These are phyloP conservation scores for Cerceris rybyensis DNA, from an alignment of 2,888 invertebrate species.

Conservation along the genomic window DNA sequence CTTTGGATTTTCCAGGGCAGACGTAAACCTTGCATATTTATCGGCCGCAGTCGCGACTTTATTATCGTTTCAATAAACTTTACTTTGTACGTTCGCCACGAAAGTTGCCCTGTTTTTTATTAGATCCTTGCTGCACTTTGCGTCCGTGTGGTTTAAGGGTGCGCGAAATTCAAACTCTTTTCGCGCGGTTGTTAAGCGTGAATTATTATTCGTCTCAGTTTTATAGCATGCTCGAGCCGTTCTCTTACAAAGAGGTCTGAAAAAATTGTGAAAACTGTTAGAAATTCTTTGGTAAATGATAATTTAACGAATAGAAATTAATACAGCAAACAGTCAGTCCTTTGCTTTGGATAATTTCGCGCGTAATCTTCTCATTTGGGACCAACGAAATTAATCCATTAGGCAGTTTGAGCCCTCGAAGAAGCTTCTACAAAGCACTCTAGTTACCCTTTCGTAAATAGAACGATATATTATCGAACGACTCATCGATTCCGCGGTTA, in stretches of 20 bases:
- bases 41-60: slow-evolving; percentile 13
- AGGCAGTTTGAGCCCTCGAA: slow-evolving; percentile 28
- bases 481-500: slow-evolving; percentile 49
- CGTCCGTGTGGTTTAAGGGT: too few species aligned
- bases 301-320: too few species aligned
- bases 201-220: background rate
- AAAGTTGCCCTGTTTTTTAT: background rate
- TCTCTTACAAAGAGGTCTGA: background rate
- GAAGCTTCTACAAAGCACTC: slow-evolving; percentile 59
- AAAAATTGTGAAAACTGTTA: too few species aligned
- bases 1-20: slow-evolving; percentile 29
- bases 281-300: too few species aligned
- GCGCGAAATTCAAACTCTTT: too few species aligned
- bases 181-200: too few species aligned
- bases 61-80: slow-evolving; percentile 48
- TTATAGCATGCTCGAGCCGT: background rate
- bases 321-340: too few species aligned
- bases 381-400: slow-evolving; percentile 52
- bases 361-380: slow-evolving; percentile 1
- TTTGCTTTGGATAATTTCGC: background rate
- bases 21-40: slow-evolving; percentile 5
- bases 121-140: background rate
- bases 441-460: slow-evolving; percentile 50
- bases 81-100: slow-evolving; percentile 4
- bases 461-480: slow-evolving; percentile 61